Percentiles rank a stretch among this genome's conserved stretches.
Conservation (phyloP, 2,888 invertebrate species). For the Sarcophaga variegata region DNA sequence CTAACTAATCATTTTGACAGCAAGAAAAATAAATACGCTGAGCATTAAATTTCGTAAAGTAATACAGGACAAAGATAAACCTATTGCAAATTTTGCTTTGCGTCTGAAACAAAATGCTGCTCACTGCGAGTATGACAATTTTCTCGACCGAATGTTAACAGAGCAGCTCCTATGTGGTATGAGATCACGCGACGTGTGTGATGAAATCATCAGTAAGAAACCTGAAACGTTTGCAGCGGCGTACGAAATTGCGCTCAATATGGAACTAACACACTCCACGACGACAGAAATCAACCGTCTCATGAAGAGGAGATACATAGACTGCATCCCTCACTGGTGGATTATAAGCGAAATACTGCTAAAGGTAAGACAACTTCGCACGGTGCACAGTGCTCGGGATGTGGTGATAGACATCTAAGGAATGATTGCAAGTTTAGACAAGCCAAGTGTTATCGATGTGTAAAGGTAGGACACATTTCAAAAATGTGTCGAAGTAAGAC, state of each 20-base stretch:
- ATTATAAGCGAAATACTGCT: constrained; percentile 5
- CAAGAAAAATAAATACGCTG: constrained; percentile 10
- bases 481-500: constrained; percentile 40
- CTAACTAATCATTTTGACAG: constrained; percentile 2
- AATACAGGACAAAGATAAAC: neutral
- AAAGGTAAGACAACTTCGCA: neutral
- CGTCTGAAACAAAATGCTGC: constrained; percentile 37
- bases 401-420: constrained; percentile 2
- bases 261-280: constrained; percentile 22
- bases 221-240: neutral
- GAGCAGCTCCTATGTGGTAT: neutral
- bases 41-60: too few species aligned
- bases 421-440: constrained; percentile 52
- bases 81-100: constrained; percentile 28
- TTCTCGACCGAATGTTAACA: neutral
- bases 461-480: constrained; percentile 32
- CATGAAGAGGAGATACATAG: constrained; percentile 17
- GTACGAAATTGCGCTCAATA: neutral
- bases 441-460: constrained; percentile 52
- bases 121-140: constrained; percentile 16
- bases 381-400: constrained; percentile 1
- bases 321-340: neutral
- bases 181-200: neutral
- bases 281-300: neutral
- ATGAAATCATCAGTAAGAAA: too few species aligned